phyloP scores from a whole-genome alignment of 2,797 vertebrate species.

The Australoheros facetus region DNA sequence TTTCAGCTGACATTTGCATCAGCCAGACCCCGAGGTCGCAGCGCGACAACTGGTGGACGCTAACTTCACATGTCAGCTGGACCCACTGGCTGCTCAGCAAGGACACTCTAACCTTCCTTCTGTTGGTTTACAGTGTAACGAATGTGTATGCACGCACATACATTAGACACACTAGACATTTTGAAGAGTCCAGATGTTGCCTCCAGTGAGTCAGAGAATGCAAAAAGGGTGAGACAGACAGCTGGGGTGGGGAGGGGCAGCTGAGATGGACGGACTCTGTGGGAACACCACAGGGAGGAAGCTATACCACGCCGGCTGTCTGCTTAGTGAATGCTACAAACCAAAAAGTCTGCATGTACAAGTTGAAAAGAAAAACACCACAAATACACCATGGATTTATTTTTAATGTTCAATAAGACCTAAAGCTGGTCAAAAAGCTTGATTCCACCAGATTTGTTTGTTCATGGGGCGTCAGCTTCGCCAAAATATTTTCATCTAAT shows the following conservation, averaged over 20 bases:
- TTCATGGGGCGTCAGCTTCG: not conserved
- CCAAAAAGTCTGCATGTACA: not conserved
- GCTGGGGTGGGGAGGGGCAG: conserved; percentile 41
- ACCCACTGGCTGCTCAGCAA: conserved; percentile 6
- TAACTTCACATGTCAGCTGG: conserved; percentile 55
- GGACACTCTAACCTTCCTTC: conserved; percentile 42
- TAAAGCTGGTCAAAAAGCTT: not conserved
- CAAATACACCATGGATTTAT: not conserved
- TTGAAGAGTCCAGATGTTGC: conserved; percentile 63
- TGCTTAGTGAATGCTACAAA: conserved; percentile 32
- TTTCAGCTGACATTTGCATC: conserved; percentile 47
- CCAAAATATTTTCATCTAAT: no score
- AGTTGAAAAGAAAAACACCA: not conserved
- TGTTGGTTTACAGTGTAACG: conserved; percentile 1
- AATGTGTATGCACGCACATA: not conserved
- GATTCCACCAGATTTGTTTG: not conserved
- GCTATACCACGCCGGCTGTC: conserved; percentile 42
- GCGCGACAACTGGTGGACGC: conserved; percentile 30
- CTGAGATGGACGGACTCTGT: conserved; percentile 48
- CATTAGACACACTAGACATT: conserved; percentile 10
- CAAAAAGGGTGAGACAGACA: conserved; percentile 58
- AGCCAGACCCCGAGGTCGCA: conserved; percentile 26
- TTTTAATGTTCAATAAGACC: not conserved
- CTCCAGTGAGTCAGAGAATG: conserved; percentile 68
- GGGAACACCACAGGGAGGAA: conserved; percentile 63